Evolutionary conservation across 2,113 vertebrate genomes (phyloP).

Genomic region (Hyaena hyaena): DNA sequence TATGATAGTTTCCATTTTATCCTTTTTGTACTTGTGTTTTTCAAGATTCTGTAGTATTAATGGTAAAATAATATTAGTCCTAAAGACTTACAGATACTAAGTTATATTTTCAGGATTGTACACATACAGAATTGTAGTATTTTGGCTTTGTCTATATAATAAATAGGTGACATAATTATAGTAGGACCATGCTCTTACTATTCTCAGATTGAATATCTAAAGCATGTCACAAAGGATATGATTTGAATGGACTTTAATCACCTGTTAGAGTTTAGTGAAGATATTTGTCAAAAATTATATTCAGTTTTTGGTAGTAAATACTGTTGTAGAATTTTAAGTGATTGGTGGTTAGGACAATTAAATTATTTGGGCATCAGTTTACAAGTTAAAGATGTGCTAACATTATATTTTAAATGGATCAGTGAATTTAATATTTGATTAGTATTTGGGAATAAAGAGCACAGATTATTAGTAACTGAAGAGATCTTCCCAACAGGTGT

Average conservation of each 20-base stretch:
- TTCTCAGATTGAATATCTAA: neutral
- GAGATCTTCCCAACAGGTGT: neutral
- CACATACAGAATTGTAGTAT: neutral
- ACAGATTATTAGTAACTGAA: neutral
- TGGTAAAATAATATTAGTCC: slow-evolving; percentile 4
- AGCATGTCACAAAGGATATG: neutral
- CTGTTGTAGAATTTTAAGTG: neutral
- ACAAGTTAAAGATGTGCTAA: neutral
- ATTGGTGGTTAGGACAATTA: neutral
- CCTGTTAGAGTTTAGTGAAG: neutral
- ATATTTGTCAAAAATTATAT: neutral
- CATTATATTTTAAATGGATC: neutral
- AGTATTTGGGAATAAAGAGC: neutral
- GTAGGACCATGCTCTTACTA: neutral
- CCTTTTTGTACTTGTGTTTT: neutral
- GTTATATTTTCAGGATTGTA: slow-evolving; percentile 13
- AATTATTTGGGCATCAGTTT: slow-evolving; percentile 23
- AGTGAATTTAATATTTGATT: neutral
- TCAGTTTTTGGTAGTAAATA: neutral
- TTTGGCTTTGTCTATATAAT: neutral
- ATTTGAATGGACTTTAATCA: neutral
- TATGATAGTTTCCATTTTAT: neutral
- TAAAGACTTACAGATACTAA: neutral
- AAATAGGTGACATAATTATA: neutral
- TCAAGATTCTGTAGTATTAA: neutral